Conservation (phyloP, 2,797 vertebrate genomes). For the Schizopygopsis malacanthus region DNA sequence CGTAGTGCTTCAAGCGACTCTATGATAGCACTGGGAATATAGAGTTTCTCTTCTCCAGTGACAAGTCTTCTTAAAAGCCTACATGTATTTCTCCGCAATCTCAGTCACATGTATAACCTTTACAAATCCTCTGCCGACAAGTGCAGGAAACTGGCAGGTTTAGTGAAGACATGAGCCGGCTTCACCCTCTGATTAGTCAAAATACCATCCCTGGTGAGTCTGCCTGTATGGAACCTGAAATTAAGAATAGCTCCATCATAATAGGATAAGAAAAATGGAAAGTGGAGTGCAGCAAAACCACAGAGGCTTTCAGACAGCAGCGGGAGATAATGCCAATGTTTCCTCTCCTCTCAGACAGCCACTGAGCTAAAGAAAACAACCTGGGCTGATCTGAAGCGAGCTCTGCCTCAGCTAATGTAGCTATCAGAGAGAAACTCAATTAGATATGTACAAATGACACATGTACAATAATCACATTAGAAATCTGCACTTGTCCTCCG, state of each 20-base stretch:
- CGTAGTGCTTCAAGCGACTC: slow-evolving; percentile 35
- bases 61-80: slow-evolving; percentile 24
- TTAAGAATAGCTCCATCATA: slow-evolving; percentile 27
- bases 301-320: slow-evolving; percentile 33
- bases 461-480: slow-evolving; percentile 50
- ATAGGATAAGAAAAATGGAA: slow-evolving; percentile 45
- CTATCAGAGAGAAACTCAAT: slow-evolving; percentile 50
- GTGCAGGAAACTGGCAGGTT: neutral
- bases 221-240: slow-evolving; percentile 22
- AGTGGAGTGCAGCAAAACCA: slow-evolving; percentile 1
- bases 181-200: slow-evolving; percentile 7
- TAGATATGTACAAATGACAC: slow-evolving; percentile 48
- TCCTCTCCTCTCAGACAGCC: slow-evolving; percentile 23
- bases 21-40: slow-evolving; percentile 47
- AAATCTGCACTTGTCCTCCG: slow-evolving; percentile 37
- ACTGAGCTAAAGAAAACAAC: slow-evolving; percentile 33
- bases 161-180: neutral
- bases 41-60: slow-evolving; percentile 57
- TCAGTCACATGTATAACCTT: slow-evolving; percentile 14
- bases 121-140: slow-evolving; percentile 9
- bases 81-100: slow-evolving; percentile 17
- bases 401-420: slow-evolving; percentile 36
- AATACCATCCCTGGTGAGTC: slow-evolving; percentile 13
- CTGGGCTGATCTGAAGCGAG: neutral
- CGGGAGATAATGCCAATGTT: slow-evolving; percentile 2